Percentiles rank a stretch among this genome's conserved stretches.
phyloP scores from a whole-genome alignment of 92 coral and sea anemone species.

The Desmophyllum pertusum region DNA sequence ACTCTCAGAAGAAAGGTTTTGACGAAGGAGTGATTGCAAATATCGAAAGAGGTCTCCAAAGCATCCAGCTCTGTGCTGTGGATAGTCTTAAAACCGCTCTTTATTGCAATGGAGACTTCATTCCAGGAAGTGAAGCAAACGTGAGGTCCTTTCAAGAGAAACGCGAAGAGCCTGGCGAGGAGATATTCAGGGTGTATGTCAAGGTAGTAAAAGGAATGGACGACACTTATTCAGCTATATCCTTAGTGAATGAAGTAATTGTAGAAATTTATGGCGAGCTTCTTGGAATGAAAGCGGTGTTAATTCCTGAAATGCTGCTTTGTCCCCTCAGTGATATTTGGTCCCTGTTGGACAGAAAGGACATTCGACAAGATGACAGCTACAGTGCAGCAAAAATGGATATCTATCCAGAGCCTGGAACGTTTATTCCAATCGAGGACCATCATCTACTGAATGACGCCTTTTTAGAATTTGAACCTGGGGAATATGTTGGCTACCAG shows the following conservation, averaged over 20 bases:
- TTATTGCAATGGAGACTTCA: conserved; percentile 14
- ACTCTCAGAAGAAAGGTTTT: conserved; percentile 18
- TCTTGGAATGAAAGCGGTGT: conserved; percentile 40
- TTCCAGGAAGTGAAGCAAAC: conserved; percentile 51
- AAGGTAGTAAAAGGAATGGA: conserved; percentile 4
- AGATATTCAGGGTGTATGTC: conserved; percentile 60
- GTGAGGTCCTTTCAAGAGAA: conserved; percentile 55
- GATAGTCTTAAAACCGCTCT: conserved; percentile 28
- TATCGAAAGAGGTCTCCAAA: conserved; percentile 32
- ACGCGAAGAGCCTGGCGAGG: conserved; percentile 11
- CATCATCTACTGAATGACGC: conserved; percentile 64
- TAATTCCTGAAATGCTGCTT: conserved; percentile 52
- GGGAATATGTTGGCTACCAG: conserved; percentile 78
- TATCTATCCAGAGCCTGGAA: conserved; percentile 54
- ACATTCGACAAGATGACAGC: conserved; percentile 63
- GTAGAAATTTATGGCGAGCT: conserved; percentile 17
- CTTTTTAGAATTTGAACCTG: conserved; percentile 61
- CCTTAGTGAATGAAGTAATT: not conserved
- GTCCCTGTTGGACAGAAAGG: conserved; percentile 42
- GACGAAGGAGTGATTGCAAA: conserved; percentile 24
- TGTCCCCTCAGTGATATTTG: conserved; percentile 26
- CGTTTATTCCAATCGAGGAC: conserved; percentile 56
- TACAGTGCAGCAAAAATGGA: not conserved
- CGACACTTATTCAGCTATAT: not conserved
- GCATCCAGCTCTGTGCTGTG: conserved; percentile 40